Percentiles rank a stretch among this genome's conserved stretches.
phyloP scores from a whole-genome alignment of 92 coral and sea anemone genomes.

The Palythoa grandis region DNA sequence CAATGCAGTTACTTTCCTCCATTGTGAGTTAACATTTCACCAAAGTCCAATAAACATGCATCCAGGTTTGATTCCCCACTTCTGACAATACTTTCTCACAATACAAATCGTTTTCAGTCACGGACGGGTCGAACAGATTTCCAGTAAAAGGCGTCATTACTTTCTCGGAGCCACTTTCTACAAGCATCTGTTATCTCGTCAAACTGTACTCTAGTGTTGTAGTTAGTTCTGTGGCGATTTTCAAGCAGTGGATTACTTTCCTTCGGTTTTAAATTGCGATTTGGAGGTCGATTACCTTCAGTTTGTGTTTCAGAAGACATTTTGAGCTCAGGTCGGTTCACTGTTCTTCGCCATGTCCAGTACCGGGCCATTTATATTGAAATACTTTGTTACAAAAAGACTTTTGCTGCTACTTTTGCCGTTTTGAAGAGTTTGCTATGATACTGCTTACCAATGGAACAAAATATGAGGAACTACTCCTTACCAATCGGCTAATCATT shows the following conservation, averaged over 20 bases:
- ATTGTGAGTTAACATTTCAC: background rate
- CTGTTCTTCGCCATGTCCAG: background rate
- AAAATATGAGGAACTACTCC: background rate
- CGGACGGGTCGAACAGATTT: slow-evolving; percentile 3
- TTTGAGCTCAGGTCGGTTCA: slow-evolving; percentile 6
- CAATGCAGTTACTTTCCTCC: background rate
- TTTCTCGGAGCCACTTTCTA: slow-evolving; percentile 25
- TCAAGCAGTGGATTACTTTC: background rate
- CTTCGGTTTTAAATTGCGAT: background rate
- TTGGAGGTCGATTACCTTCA: background rate
- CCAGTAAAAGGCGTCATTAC: slow-evolving; percentile 40
- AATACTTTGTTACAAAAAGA: background rate
- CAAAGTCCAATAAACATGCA: background rate
- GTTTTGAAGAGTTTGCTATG: background rate
- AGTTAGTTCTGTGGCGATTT: background rate
- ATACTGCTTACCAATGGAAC: slow-evolving; percentile 11
- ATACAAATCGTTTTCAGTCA: background rate
- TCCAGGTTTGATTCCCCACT: background rate
- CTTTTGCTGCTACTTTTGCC: background rate
- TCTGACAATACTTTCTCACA: background rate
- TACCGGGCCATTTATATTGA: background rate
- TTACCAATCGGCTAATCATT: background rate
- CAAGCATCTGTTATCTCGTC: slow-evolving; percentile 19
- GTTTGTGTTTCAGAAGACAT: slow-evolving; percentile 11
- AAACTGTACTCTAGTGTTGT: background rate